Conservation (phyloP, 2,113 vertebrate genomes). For the Fulmarus glacialis region DNA sequence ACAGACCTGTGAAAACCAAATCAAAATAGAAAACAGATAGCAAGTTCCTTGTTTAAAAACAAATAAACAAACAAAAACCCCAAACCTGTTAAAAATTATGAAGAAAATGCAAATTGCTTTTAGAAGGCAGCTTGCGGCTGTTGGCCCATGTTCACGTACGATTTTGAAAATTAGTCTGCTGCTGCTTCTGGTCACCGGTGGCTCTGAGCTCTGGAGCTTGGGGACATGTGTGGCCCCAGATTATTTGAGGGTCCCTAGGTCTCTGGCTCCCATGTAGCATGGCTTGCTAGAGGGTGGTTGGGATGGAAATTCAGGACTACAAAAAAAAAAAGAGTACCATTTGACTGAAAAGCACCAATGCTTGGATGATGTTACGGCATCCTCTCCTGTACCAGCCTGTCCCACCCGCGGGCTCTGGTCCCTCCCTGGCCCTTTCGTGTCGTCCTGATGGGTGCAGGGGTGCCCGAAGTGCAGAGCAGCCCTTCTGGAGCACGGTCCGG, state of each 20-base stretch:
- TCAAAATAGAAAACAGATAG: background rate
- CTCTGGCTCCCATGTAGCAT: background rate
- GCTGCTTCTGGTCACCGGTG: background rate
- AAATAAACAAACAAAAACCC: background rate
- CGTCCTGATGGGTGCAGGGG: accelerated
- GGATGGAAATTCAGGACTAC: background rate
- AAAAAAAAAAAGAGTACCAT: accelerated
- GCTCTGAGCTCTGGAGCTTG: background rate
- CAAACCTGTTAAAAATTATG: background rate
- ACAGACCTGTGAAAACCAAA: background rate
- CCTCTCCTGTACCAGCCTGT: background rate
- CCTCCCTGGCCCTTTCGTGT: background rate
- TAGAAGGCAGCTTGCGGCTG: background rate
- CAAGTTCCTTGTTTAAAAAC: background rate
- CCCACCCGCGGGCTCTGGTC: background rate
- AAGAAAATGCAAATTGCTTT: background rate
- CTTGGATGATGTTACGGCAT: background rate
- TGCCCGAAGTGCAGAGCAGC: background rate
- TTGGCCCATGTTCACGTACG: background rate
- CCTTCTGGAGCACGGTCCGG: background rate
- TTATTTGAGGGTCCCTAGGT: background rate
- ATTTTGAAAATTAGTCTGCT: background rate
- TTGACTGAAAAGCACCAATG: background rate
- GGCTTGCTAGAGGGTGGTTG: background rate
- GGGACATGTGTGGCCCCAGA: background rate